A percentile compares a stretch with the other conserved stretches of the same genome.
Conservation (phyloP, 2,113 vertebrate species). For the Orientallactaga bullata region DNA sequence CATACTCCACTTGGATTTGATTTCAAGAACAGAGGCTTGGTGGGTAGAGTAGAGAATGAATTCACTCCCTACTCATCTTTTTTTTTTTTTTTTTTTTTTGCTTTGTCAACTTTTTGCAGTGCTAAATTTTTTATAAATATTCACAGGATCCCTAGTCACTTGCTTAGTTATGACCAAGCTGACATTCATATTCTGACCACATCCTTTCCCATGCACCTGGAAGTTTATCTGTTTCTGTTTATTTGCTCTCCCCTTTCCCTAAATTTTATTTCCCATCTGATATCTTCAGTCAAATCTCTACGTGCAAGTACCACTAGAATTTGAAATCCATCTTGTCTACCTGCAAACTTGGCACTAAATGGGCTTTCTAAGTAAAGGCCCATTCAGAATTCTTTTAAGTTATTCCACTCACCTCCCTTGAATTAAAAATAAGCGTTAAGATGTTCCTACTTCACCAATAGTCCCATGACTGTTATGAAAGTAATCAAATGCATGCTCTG, state of each 20-base stretch:
- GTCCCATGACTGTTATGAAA: no score
- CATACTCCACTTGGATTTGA: background rate
- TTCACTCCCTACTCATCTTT: background rate
- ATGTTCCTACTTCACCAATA: no score
- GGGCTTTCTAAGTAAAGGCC: background rate
- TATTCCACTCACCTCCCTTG: background rate
- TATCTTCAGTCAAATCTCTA: background rate
- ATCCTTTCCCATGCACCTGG: background rate
- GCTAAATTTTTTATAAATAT: background rate
- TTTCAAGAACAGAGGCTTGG: background rate
- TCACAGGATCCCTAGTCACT: background rate
- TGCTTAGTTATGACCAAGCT: background rate
- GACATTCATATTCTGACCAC: background rate
- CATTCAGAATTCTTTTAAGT: background rate
- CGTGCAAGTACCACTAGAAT: background rate
- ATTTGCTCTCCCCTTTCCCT: background rate
- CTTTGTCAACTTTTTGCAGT: rapidly evolving
- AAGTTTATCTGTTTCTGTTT: background rate
- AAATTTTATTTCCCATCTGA: background rate
- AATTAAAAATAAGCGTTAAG: background rate
- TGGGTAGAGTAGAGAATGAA: background rate
- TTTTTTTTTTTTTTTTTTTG: no score
- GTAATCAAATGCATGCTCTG: no score
- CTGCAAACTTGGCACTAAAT: background rate
- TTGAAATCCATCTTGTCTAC: background rate